These are phyloP conservation scores for Musca vetustissima DNA, from an alignment of 1,140 invertebrate genomes.

Conservation along the genomic window DNA sequence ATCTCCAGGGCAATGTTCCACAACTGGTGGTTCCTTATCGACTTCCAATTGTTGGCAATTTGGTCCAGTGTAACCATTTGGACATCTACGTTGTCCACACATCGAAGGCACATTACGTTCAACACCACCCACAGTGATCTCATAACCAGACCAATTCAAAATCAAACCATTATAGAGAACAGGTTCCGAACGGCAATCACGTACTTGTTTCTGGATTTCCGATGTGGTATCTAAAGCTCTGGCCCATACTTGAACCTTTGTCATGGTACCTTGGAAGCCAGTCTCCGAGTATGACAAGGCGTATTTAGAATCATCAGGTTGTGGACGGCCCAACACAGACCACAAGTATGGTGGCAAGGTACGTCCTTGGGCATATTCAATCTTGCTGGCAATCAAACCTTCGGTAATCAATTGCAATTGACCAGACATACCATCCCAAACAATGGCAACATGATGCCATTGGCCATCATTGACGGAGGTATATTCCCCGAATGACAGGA, in stretches of 20 bases:
- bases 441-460: conserved; percentile 94
- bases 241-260: conserved; percentile 93
- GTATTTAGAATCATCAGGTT: conserved; percentile 61
- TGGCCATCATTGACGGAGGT: conserved; percentile 94
- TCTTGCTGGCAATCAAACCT: conserved; percentile 87
- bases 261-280: conserved; percentile 93
- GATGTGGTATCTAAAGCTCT: conserved; percentile 85
- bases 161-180: conserved; percentile 84
- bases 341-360: conserved; percentile 80
- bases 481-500: conserved; percentile 85
- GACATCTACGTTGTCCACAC: conserved; percentile 85
- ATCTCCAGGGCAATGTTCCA: conserved; percentile 89
- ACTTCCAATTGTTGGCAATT: conserved; percentile 83
- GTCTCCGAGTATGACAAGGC: conserved; percentile 76
- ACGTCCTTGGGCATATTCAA: conserved; percentile 81
- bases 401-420: conserved; percentile 87
- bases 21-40: conserved; percentile 83
- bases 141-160: conserved; percentile 91
- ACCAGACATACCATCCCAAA: conserved; percentile 86
- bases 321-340: conserved; percentile 88
- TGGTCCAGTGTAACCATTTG: conserved; percentile 78
- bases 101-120: conserved; percentile 88
- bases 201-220: conserved; percentile 91
- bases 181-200: conserved; percentile 88
- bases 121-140: conserved; percentile 84